Evolutionary conservation across 2,888 invertebrate species (phyloP).

Genomic region (Icerya purchasi): DNA sequence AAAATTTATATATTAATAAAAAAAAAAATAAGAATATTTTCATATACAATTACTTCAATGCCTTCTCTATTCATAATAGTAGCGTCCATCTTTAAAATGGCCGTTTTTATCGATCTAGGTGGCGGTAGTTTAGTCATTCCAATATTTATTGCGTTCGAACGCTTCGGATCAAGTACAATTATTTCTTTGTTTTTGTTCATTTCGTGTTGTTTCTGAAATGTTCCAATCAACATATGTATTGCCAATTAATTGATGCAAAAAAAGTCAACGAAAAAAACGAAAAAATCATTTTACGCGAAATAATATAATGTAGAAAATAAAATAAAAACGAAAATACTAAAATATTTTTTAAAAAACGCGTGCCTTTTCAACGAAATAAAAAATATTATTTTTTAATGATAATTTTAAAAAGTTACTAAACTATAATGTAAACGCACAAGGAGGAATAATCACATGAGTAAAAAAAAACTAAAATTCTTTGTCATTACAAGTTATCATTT

Average conservation of each 20-base stretch:
- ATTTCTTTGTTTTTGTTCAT: conserved; percentile 72
- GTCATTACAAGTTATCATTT: no score
- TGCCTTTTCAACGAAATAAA: no score
- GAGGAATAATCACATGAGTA: no score
- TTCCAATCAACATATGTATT: no score
- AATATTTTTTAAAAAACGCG: no score
- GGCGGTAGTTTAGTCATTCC: conserved; percentile 97
- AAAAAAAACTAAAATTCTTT: no score
- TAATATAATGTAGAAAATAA: neutral
- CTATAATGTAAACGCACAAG: no score
- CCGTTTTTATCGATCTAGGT: conserved; percentile 93
- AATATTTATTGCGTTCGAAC: conserved; percentile 98
- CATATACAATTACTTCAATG: conserved; percentile 70
- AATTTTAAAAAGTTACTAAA: no score
- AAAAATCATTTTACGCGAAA: neutral
- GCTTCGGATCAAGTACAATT: conserved; percentile 84
- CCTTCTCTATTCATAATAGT: conserved; percentile 95
- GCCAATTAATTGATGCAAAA: neutral
- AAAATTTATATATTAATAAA: no score
- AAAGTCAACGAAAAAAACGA: neutral
- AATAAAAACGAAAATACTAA: neutral
- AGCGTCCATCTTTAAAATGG: conserved; percentile 96
- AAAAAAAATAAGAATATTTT: no score
- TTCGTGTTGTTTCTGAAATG: conserved; percentile 52
- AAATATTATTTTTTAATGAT: no score